Base-by-base conservation (phyloP, 2,113 vertebrate genomes). In the Antechinus flavipes region DNA sequence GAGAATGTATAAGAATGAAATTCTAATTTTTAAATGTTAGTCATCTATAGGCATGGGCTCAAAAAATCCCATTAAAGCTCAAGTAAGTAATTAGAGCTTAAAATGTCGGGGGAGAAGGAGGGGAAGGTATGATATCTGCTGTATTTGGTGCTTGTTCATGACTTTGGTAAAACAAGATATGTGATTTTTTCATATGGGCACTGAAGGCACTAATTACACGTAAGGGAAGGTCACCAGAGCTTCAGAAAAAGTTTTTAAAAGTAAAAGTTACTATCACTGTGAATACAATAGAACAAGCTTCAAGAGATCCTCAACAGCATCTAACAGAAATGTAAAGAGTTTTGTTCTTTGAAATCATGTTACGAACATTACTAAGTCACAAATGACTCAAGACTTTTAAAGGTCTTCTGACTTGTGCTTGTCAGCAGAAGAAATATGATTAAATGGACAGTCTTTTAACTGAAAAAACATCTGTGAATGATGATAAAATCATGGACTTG, bases 91-190 rank as follows among this genome's bases (percentile, higher is more conserved):
- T 94, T 89, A 47, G 92, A 95, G 55, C 50, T 96, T 93, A 56
- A 68, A 50, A 58, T 52, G 42, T 42, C 42, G 49, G 90, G 56
- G 56, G 42, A 91, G 91, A 92, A 6, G 30, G 27, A 27, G 61
- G 30, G 10, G 50, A 52, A 52, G 50, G 50, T 93, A 54, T 56
- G 93, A 92, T 42, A 27, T 91, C 76, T 95, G 91, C 9, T 96
- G 50, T 30, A 84, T 89, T 92, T 94, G 54, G 46, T 84, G 26
- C 68, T 76, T 91, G 54, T 52, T 92, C 55, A 96, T 92, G 96
- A 92, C 91, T 95, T 94, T 94, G 93, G 90, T 94, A 96, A 68
- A 97, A 93, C 54, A 56, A 96, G 96, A 91, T 47, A 53, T 90
- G 0, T 58, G 93, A 93, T 96, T 97, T 91, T 95, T 84, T 93